phyloP scores from a whole-genome alignment of 2,797 vertebrate genomes.

The Apodemus agrarius region DNA sequence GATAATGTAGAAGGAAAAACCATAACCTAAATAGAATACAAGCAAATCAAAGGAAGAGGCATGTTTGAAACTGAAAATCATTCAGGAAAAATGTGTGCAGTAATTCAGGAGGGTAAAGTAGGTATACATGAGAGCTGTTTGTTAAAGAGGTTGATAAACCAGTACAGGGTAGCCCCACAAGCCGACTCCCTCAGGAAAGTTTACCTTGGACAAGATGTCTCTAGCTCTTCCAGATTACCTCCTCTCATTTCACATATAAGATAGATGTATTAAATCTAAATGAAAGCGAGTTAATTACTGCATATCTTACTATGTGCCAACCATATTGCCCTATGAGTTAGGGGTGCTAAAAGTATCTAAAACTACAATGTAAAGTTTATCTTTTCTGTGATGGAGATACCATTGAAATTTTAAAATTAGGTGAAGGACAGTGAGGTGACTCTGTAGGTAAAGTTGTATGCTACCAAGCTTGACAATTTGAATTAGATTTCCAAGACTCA shows the following conservation, averaged over 20 bases:
- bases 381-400: not conserved
- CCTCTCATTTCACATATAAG: accelerated
- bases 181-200: not conserved
- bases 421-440: not conserved
- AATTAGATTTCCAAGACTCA: not conserved
- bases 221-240: not conserved
- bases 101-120: not conserved
- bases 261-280: not conserved
- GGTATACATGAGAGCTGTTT: not conserved
- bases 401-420: not conserved
- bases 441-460: not conserved
- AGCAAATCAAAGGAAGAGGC: not conserved
- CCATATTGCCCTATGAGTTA: not conserved
- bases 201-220: not conserved
- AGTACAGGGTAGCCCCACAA: conserved; percentile 63
- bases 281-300: not conserved
- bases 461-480: not conserved
- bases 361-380: not conserved
- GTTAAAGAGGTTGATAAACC: conserved; percentile 75
- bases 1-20: not conserved
- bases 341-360: not conserved
- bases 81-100: not conserved
- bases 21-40: not conserved
- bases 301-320: not conserved
- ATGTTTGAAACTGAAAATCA: not conserved